Conservation (phyloP, 2,888 invertebrate genomes). For the Polydrusus pterygomalis region DNA sequence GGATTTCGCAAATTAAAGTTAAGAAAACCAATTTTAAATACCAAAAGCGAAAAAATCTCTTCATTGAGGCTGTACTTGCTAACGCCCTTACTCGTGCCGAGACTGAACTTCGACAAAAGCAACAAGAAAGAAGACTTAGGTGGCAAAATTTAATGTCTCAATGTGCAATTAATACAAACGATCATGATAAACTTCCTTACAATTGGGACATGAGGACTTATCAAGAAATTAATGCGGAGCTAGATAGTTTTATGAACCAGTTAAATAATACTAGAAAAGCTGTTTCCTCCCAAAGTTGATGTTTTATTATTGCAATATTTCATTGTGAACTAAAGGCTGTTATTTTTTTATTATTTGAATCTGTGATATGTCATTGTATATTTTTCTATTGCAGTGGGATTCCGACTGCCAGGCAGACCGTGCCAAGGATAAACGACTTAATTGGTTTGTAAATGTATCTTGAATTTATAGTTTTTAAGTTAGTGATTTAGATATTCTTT, state of each 20-base stretch:
- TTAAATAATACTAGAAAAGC: conserved; percentile 75
- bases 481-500: conserved; percentile 28
- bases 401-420: conserved; percentile 56
- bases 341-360: conserved; percentile 57
- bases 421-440: conserved; percentile 59
- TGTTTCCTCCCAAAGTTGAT: conserved; percentile 70
- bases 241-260: conserved; percentile 80
- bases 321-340: conserved; percentile 58
- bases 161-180: conserved; percentile 49
- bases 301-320: conserved; percentile 46
- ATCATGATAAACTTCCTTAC: conserved; percentile 42
- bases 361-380: conserved; percentile 71
- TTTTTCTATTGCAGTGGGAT: conserved; percentile 71
- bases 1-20: conserved; percentile 79
- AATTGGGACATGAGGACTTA: conserved; percentile 64
- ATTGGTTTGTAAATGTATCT: conserved; percentile 68
- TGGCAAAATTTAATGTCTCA: conserved; percentile 72
- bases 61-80: conserved; percentile 79
- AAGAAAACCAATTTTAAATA: conserved; percentile 77
- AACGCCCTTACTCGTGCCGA: conserved; percentile 77
- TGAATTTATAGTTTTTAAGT: conserved; percentile 43
- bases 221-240: conserved; percentile 76
- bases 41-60: conserved; percentile 77
- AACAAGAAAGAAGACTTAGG: conserved; percentile 77
- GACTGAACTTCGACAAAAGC: conserved; percentile 77